Conservation (phyloP, 1,140 invertebrate genomes). For the Neodiprion lecontei region DNA sequence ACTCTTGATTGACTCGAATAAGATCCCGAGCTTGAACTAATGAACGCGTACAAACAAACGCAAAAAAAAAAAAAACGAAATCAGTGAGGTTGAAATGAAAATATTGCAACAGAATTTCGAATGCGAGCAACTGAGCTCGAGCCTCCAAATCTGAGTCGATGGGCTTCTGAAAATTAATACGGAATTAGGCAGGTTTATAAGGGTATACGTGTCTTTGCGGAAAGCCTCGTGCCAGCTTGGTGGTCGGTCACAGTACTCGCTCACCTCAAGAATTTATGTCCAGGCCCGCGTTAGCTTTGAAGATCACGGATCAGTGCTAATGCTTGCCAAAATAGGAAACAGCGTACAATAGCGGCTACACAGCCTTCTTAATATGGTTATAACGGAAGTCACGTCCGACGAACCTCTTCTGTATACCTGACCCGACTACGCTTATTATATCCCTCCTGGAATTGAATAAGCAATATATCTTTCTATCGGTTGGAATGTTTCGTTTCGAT, state of each 20-base stretch:
- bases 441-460: neutral
- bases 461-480: neutral
- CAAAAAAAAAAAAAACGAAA: too few species aligned
- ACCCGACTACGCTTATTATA: neutral
- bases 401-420: neutral
- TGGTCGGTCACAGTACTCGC: neutral
- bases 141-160: neutral
- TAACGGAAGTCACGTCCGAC: conserved; percentile 1
- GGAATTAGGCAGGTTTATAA: neutral
- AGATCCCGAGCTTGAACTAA: neutral
- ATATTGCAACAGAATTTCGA: neutral
- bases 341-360: neutral
- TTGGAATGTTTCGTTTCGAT: neutral
- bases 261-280: neutral
- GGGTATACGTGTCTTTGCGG: neutral
- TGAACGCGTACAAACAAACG: neutral
- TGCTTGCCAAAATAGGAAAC: neutral
- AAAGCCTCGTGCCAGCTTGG: neutral
- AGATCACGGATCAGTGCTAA: neutral
- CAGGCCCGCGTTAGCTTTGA: neutral
- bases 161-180: neutral
- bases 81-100: neutral
- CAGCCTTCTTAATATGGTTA: neutral
- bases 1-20: neutral
- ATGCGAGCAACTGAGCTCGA: neutral